Evolutionary conservation across 2,113 vertebrate species (phyloP), one percentile per base, ranked within the genome.

Genomic region (Picathartes gymnocephalus): DNA sequence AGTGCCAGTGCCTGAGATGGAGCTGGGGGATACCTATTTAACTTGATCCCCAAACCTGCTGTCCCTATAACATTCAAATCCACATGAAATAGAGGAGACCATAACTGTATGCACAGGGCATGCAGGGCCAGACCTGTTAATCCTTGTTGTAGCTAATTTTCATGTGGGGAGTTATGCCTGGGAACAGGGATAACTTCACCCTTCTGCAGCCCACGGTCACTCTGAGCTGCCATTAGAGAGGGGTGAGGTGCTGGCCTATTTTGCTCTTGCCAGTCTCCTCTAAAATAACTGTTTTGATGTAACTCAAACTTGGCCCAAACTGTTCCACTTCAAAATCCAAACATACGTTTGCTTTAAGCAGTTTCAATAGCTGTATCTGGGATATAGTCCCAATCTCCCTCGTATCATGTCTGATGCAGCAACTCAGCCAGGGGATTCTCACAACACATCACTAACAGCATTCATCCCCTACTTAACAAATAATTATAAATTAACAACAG

Each of bases 401-500:
- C 0, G 0, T 16, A 47, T 21, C 13, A 33, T 2, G 21, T 16
- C 13, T 87, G 35, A 80, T n/a, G 44, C 15, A 68, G 35, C 19
- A 83, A 7, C 7, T 47, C 11, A 60, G 2, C 7, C 37, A 53
- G 35, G 15, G 25, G 1, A 2, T 57, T 82, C 35, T 70, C 33
- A 56, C 7, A 80, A 37, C 30, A 16, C 39, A 15, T 54, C 18
- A 20, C 6, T 48, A 48, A 30, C 1, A 86, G 2, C 15, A 28
- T 45, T 72, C 18, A 54, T 50, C 22, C 7, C 11, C 68, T 53
- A 45, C 4, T 37, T 23, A 57, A 6, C 5, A 81, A 77, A 83
- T 35, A 65, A 65, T 45, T 45, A 35, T 27, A 28, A 86, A 88
- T 50, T 15, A 79, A 51, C 12, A 84, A 24, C 19, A 56, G 2